phyloP scores from a whole-genome alignment of 2,797 vertebrate species.

The Philypnodon macrostomus region DNA sequence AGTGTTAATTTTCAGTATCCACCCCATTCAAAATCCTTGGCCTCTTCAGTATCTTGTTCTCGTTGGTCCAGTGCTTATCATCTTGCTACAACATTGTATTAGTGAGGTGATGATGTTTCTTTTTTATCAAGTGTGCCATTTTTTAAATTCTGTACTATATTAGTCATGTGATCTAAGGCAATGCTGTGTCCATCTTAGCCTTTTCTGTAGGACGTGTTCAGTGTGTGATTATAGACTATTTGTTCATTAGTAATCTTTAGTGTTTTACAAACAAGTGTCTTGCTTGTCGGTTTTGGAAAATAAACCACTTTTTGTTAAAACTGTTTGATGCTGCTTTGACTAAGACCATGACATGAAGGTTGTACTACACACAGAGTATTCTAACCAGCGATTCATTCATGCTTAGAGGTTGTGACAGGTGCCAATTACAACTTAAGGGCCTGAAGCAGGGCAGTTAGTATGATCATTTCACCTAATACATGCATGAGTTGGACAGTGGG shows the following conservation, averaged over 20 bases:
- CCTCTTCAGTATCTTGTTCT: conserved; percentile 16
- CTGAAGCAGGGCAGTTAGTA: too few species aligned
- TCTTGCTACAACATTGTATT: conserved; percentile 32
- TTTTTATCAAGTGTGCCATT: conserved; percentile 36
- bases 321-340: conserved; percentile 20
- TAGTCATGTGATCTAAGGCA: conserved; percentile 11
- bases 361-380: too few species aligned
- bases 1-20: conserved; percentile 44
- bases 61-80: conserved; percentile 16
- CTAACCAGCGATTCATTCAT: too few species aligned
- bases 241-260: conserved; percentile 44
- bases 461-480: too few species aligned
- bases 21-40: conserved; percentile 11
- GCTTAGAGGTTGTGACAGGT: too few species aligned
- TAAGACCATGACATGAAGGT: too few species aligned
- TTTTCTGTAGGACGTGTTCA: conserved; percentile 35
- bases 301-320: conserved; percentile 72
- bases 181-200: conserved; percentile 24
- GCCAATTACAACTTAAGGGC: too few species aligned
- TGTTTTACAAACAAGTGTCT: conserved; percentile 59
- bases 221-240: conserved; percentile 37
- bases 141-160: conserved; percentile 18
- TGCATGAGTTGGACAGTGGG: too few species aligned
- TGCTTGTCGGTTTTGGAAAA: conserved; percentile 68
- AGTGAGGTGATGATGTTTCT: conserved; percentile 38